Evolutionary conservation across 2,888 invertebrate species (phyloP).

Genomic region (Tetanocera ferruginea): DNA sequence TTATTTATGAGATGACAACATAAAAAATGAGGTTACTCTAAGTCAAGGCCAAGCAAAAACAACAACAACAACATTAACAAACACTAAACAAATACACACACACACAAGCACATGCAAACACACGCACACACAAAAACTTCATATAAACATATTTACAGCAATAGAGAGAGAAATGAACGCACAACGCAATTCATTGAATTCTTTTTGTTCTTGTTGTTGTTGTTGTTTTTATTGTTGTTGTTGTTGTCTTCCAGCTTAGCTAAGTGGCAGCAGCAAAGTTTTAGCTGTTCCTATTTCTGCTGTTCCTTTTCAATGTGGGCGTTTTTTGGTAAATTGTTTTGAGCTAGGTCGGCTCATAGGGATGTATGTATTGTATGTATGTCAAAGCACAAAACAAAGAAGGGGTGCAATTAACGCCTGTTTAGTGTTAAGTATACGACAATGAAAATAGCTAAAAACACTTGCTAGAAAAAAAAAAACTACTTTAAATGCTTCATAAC

Average conservation of each 20-base stretch:
- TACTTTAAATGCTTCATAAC: no score
- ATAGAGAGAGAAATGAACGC: neutral
- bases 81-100: neutral
- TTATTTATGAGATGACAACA: constrained; percentile 16
- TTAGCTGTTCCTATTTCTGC: no score
- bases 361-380: no score
- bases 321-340: no score
- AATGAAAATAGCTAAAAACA: no score
- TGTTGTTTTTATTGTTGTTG: neutral
- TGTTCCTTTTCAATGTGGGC: no score
- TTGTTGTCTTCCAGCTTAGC: neutral
- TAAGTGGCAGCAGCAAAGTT: neutral
- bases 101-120: neutral
- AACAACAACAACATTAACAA: constrained; percentile 41
- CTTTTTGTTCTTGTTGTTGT: neutral
- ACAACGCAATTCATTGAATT: neutral
- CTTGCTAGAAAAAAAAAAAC: no score
- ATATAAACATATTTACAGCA: neutral
- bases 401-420: no score
- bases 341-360: no score
- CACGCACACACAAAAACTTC: neutral
- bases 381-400: no score
- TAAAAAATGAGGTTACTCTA: constrained; percentile 54
- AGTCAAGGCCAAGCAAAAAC: constrained; percentile 57
- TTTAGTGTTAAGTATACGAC: no score